phyloP scores from a whole-genome alignment of 2,888 invertebrate genomes.

The Coronaproctus castanopsis region DNA sequence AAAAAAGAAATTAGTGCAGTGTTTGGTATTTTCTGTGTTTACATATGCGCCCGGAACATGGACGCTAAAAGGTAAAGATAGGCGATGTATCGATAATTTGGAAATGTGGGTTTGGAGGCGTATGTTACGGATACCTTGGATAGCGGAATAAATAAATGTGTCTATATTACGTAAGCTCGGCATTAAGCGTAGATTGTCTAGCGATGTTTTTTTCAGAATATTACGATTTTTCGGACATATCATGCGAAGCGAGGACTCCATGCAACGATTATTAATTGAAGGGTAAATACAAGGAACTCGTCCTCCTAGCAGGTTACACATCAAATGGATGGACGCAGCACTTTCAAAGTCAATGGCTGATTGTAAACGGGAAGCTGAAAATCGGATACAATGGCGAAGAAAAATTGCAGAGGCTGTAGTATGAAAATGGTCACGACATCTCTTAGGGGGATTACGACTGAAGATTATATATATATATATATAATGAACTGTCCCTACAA shows the following conservation, averaged over 20 bases:
- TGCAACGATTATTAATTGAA: neutral
- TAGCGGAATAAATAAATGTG: neutral
- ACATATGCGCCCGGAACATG: neutral
- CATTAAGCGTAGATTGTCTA: neutral
- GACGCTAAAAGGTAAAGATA: neutral
- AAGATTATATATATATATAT: too few relatives aligned
- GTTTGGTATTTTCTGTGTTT: neutral
- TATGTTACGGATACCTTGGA: neutral
- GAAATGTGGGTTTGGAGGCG: neutral
- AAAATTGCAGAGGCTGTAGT: neutral
- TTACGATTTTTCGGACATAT: neutral
- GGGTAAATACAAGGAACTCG: neutral
- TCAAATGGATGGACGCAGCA: neutral
- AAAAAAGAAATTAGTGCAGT: neutral
- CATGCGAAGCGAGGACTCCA: neutral
- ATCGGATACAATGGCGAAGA: neutral
- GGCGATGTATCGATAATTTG: neutral
- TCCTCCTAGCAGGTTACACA: neutral
- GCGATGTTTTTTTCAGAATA: neutral
- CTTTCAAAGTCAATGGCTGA: too few relatives aligned
- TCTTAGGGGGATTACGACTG: neutral
- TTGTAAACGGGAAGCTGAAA: neutral
- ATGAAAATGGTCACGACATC: neutral
- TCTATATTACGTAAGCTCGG: neutral
- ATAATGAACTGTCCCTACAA: too few relatives aligned